phyloP scores from a whole-genome alignment of 2,888 invertebrate species.

The Incurvaria masculella region DNA sequence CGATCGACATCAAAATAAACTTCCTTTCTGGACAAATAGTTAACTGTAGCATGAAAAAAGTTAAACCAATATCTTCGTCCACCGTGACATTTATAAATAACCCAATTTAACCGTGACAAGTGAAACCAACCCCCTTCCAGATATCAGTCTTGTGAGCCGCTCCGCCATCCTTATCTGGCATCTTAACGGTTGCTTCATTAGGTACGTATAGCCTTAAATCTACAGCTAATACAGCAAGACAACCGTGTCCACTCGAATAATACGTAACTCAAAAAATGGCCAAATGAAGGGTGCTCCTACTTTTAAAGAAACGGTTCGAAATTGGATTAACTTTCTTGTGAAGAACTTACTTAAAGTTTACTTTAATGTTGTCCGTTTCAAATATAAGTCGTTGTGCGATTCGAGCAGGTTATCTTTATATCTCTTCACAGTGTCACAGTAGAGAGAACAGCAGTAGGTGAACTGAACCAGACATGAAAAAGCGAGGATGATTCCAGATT shows the following conservation, averaged over 20 bases:
- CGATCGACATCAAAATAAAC: too few species aligned
- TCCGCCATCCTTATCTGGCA: too few species aligned
- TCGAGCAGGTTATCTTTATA: neutral
- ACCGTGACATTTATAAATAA: constrained; percentile 29
- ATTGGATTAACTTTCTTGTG: too few species aligned
- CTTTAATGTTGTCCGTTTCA: too few species aligned
- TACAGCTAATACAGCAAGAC: constrained; percentile 41
- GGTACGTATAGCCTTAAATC: constrained; percentile 3
- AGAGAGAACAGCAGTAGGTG: too few species aligned
- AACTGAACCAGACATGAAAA: too few species aligned
- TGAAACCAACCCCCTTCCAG: neutral
- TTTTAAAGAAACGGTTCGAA: too few species aligned
- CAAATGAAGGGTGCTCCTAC: neutral
- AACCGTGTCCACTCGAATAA: constrained; percentile 50
- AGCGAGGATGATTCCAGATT: too few species aligned
- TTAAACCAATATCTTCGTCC: too few species aligned
- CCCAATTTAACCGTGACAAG: constrained; percentile 20
- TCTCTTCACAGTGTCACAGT: neutral
- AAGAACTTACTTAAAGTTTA: too few species aligned
- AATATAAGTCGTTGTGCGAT: too few species aligned
- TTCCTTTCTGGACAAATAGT: too few species aligned
- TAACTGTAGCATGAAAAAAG: constrained; percentile 9
- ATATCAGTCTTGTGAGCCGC: neutral
- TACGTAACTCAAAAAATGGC: constrained; percentile 24
- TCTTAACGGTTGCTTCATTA: neutral